Evolutionary conservation across 2,113 vertebrate species (phyloP), one percentile per base, ranked within the genome.

Genomic region (Sylvietta virens): DNA sequence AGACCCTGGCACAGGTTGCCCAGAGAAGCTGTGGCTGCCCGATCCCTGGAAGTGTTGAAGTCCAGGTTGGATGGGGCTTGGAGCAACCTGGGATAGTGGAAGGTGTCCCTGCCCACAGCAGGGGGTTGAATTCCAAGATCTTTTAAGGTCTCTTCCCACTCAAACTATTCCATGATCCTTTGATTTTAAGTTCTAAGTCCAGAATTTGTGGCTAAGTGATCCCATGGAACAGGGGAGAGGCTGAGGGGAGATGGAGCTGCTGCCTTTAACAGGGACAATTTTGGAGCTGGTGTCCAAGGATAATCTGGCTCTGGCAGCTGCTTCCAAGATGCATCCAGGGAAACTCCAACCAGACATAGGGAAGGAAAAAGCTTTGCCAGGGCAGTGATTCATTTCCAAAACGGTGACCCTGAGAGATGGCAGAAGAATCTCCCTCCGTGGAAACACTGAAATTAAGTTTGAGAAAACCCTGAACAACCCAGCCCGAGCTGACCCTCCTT

Each of bases 1-100:
- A 80, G 4, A 15, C 0, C 3, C 19, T 88, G 44, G 51, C 0
- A 26, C 0, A 1, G 22, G 0, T 0, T 61, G 1, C 21, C 23
- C 23, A 66, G 51, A 45, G 27, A 23, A 65, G 0, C 28, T 66
- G 33, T 58, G 60, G 22, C 28, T 73, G 37, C 7, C 1, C 7
- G 30, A 51, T n/a, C 15, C 60, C 39, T 73, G 45, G 44, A 17
- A 24, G 6, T 14, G 15, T 45, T 13, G 44, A 33, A 51, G 23
- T 5, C 10, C 44, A n/a, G 60, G 13, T 0, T 51, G 23, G 42
- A 56, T 0, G 0, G 4, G 14, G 16, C 17, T 64, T 57, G 42
- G 61, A 74, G 19, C 51, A 39, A 3, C 16, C 28, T 53, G 45
- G 33, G 23, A 3, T 12, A n/a, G 8, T 1, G 45, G 33, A 30